Base-by-base conservation (phyloP, 1,140 invertebrate genomes). In the Cydia pomonella region DNA sequence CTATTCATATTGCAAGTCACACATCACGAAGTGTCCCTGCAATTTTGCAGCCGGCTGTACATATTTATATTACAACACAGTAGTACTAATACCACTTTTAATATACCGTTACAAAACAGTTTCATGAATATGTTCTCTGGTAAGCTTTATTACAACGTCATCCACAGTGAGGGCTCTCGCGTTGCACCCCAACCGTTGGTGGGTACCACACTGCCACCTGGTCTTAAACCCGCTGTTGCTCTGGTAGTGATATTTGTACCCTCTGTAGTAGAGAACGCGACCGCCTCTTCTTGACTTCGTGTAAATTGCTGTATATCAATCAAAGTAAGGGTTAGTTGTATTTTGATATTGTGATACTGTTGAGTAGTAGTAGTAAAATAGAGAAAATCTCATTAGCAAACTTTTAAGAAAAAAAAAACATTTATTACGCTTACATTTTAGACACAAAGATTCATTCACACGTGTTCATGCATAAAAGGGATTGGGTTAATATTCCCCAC, bases 171-270 rank as follows among this genome's bases (percentile, higher is more conserved):
- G 25, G 1, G 75, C 72, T 6, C 4, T 25, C 23, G 74, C 76
- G 27, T 66, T 69, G 25, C 82, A 84, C 1, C 77, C 76, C n/a
- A 25, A 71, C 38, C 21, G 50, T 1, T 44, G 23, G 4, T 82
- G 69, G 0, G 75, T 77, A 33, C 62, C 73, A 53, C 81, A 82
- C 13, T 69, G 25, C 81, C 79, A 82, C 2, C 81, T 76, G 0
- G 62, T 75, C 66, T 79, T 82, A 0, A 18, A 1, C 9, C 75
- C 78, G 7, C 2, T 59, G 0, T 27, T n/a, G 9, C 62, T 27
- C 4, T 81, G 76, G 2, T 44, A 44, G 25, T 25, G 27, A 41
- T 76, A 81, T 53, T 73, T 75, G 73, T 74, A 78, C 1, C 77
- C 77, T 6, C 18, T 38, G 23, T 74, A 33, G 21, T 76, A 47